These are phyloP conservation scores for Scartelaos histophorus DNA, from an alignment of 2,113 vertebrate genomes.

Conservation along the genomic window DNA sequence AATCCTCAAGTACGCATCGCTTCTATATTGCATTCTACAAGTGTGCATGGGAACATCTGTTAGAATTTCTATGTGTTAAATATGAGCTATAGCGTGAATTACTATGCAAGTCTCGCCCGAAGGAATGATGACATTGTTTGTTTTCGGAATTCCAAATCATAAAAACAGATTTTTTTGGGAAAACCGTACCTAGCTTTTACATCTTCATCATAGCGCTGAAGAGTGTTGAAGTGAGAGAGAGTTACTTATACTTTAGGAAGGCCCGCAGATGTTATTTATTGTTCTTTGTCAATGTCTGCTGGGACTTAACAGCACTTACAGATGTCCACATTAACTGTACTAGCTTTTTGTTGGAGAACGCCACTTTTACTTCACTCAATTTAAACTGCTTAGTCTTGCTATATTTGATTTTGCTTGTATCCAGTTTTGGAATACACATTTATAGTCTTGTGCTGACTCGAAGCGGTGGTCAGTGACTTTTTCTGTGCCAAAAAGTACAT, in stretches of 20 bases:
- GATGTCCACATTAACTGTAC: conserved; percentile 68
- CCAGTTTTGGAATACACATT: conserved; percentile 11
- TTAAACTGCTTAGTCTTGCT: conserved; percentile 6
- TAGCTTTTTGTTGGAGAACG: conserved; percentile 33
- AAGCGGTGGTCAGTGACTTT: conserved; percentile 54
- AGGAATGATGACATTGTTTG: conserved; percentile 66
- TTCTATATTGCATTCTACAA: conserved; percentile 67
- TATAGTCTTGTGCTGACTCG: conserved; percentile 43
- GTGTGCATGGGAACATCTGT: conserved; percentile 71
- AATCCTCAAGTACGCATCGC: conserved; percentile 53
- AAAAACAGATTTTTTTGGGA: conserved; percentile 29
- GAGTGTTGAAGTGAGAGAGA: conserved; percentile 56
- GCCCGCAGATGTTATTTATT: conserved; percentile 76
- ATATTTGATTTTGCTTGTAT: conserved; percentile 1
- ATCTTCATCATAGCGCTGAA: conserved; percentile 43
- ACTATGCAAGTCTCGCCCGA: conserved; percentile 62
- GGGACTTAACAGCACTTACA: conserved; percentile 63
- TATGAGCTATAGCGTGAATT: conserved; percentile 44
- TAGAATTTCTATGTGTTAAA: conserved; percentile 49
- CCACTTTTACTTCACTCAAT: conserved; percentile 10
- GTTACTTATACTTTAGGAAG: conserved; percentile 58
- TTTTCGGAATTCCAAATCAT: conserved; percentile 63
- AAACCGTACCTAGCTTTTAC: conserved; percentile 47
- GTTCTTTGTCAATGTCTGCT: conserved; percentile 67
- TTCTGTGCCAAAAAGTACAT: conserved; percentile 56